These are phyloP conservation scores for Ceuthmochares aereus DNA, from an alignment of 2,113 vertebrate species.

Conservation along the genomic window DNA sequence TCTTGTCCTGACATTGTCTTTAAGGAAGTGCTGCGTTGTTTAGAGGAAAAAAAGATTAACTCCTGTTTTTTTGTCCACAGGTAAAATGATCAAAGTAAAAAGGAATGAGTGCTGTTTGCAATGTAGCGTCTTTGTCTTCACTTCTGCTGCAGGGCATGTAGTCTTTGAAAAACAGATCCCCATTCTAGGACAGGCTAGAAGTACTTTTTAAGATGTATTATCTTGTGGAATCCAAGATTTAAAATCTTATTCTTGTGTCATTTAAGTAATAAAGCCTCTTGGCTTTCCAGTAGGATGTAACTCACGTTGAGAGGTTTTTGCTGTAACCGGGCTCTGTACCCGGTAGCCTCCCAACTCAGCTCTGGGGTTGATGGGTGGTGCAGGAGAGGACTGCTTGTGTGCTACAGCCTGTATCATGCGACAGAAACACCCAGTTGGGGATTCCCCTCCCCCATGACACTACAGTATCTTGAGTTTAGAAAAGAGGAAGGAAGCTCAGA, in stretches of 20 bases:
- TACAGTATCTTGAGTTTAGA: background rate
- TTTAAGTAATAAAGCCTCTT: background rate
- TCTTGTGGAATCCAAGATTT: background rate
- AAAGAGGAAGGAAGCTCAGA: constrained; percentile 83
- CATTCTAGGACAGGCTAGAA: background rate
- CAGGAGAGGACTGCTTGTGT: accelerated
- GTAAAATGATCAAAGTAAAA: background rate
- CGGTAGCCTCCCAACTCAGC: background rate
- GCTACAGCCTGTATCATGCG: background rate
- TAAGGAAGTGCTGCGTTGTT: background rate
- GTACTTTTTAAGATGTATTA: background rate
- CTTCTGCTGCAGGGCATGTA: background rate
- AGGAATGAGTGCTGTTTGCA: background rate
- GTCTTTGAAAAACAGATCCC: background rate
- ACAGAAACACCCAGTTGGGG: background rate
- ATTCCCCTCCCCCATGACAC: constrained; percentile 58
- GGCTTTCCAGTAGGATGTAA: accelerated
- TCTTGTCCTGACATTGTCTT: background rate
- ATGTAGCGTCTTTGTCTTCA: accelerated
- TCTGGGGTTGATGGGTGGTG: accelerated
- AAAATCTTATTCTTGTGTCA: accelerated
- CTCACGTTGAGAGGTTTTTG: accelerated
- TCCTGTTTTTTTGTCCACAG: background rate
- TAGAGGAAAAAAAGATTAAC: background rate
- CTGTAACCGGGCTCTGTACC: accelerated